Percentiles rank a stretch among this genome's conserved stretches.
These are phyloP conservation scores for Erithacus rubecula DNA, from an alignment of 2,797 vertebrate species.

Conservation along the genomic window DNA sequence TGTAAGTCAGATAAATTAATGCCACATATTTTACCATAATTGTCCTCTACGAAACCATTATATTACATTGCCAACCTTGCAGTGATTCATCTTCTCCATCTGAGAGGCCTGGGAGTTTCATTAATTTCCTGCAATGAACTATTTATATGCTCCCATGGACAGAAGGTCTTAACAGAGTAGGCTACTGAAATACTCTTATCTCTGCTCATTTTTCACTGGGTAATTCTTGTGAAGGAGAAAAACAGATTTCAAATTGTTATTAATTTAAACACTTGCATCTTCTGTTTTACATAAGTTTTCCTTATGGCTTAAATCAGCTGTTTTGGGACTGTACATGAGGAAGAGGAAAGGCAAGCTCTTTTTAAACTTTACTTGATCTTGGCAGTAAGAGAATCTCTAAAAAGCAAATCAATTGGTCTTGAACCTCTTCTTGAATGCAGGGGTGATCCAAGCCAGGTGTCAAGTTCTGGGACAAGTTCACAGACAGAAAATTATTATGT, in stretches of 20 bases:
- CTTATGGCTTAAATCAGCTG: neutral
- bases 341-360: neutral
- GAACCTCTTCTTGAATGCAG: neutral
- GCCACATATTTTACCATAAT: conserved; percentile 2
- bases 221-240: neutral
- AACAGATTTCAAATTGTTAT: neutral
- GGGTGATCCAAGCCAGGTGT: rapidly evolving
- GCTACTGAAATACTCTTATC: neutral
- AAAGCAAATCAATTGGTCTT: neutral
- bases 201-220: neutral
- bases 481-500: neutral
- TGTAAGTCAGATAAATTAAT: conserved; percentile 44
- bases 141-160: neutral
- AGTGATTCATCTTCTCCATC: conserved; percentile 27
- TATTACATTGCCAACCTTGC: neutral
- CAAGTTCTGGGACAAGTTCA: neutral
- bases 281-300: neutral
- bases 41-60: conserved; percentile 14
- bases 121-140: conserved; percentile 18
- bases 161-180: neutral
- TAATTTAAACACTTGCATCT: neutral
- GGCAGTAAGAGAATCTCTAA: neutral
- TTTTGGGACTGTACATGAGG: neutral
- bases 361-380: neutral
- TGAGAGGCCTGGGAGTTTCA: neutral